These are phyloP conservation scores for Halcyon leucocephala DNA, from an alignment of 2,797 vertebrate genomes.

Conservation along the genomic window DNA sequence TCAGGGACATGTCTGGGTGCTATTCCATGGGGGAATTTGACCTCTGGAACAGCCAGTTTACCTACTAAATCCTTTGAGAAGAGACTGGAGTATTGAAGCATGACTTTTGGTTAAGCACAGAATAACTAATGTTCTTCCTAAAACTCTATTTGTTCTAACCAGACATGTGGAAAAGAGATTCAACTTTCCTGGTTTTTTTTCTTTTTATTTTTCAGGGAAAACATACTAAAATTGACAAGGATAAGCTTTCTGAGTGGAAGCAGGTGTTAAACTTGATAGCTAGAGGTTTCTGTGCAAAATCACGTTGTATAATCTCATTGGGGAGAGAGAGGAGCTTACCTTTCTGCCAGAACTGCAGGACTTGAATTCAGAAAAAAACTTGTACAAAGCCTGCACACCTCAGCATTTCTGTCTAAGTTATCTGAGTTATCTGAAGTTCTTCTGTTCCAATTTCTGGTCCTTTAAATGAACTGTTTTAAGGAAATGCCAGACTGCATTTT, in stretches of 20 bases:
- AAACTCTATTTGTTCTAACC: not conserved
- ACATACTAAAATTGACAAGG: not conserved
- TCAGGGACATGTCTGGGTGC: not conserved
- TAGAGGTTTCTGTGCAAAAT: not conserved
- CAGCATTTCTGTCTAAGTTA: not conserved
- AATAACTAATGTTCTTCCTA: not conserved
- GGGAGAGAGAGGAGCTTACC: not conserved
- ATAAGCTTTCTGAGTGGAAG: not conserved
- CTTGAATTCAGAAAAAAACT: not conserved
- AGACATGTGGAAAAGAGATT: not conserved
- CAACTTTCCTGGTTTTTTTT: not conserved
- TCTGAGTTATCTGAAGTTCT: not conserved
- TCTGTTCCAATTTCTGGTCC: not conserved
- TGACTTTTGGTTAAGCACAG: not conserved
- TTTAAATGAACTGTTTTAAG: not conserved
- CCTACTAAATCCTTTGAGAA: not conserved
- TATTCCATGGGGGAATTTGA: not conserved
- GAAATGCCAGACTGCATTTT: not conserved
- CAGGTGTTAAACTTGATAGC: not conserved
- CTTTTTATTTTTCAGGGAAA: not conserved
- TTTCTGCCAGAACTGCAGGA: not conserved
- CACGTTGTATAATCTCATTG: not conserved
- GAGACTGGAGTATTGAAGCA: not conserved
- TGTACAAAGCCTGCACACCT: not conserved
- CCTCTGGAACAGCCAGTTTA: not conserved